Evolutionary conservation across 2,797 vertebrate genomes (phyloP).

Genomic region (Natrix natrix): DNA sequence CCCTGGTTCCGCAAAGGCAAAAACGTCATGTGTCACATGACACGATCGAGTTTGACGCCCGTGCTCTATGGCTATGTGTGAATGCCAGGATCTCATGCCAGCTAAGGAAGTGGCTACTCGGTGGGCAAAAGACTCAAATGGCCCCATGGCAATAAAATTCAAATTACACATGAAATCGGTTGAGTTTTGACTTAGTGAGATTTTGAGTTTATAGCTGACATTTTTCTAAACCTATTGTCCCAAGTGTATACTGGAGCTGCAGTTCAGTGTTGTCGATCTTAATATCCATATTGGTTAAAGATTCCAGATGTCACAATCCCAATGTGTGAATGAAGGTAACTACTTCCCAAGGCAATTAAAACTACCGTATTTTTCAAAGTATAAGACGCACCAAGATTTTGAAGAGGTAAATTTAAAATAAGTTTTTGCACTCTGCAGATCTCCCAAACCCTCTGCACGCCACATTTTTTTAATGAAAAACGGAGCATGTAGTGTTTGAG

Average conservation of each 20-base stretch:
- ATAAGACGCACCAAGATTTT: too few species aligned
- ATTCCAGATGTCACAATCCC: not conserved
- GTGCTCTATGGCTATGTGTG: too few species aligned
- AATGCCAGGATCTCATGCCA: not conserved
- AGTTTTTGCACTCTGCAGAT: too few species aligned
- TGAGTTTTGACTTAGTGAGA: not conserved
- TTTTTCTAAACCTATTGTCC: not conserved
- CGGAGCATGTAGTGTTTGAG: too few species aligned
- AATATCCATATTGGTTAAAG: not conserved
- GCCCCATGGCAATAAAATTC: not conserved
- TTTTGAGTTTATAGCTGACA: not conserved
- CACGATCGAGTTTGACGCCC: too few species aligned
- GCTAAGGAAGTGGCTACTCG: not conserved
- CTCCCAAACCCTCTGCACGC: too few species aligned
- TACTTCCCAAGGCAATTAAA: not conserved
- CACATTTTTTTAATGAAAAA: too few species aligned
- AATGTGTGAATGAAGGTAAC: not conserved
- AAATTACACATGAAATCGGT: not conserved
- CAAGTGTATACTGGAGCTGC: not conserved
- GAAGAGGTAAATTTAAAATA: too few species aligned
- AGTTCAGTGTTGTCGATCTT: not conserved
- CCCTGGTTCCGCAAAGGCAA: too few species aligned
- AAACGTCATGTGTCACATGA: too few species aligned
- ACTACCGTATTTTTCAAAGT: too few species aligned
- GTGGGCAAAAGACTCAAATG: not conserved